Base-by-base conservation (phyloP, 1,140 invertebrate genomes). In the Halictus rubicundus region DNA sequence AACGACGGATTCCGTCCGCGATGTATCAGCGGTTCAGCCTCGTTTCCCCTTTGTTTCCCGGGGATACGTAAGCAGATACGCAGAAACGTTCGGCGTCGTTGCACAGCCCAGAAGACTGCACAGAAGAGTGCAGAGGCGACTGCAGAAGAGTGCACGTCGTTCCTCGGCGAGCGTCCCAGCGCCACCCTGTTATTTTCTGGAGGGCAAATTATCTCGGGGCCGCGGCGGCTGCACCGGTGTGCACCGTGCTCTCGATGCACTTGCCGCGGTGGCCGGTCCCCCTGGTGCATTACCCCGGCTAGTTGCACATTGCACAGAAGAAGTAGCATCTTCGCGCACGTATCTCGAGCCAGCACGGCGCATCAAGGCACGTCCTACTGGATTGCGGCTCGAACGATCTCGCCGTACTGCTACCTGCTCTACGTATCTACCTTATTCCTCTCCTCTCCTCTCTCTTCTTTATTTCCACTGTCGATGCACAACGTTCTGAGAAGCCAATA, bases 301-400 rank as follows among this genome's bases (percentile, higher is more conserved):
- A 83, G 88, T 89, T 88, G 89, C 82, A 88, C 88, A 80, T 89
- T 88, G 89, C 82, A 88, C 88, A 80, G 89, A 91, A 93, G 91
- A 92, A 91, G 91, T 92, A 91, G 91, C 89, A 88, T 91, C 87
- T 90, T 91, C 89, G 87, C 88, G 88, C 90, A 91, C 91, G 90
- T 91, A 91, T 90, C 90, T 90, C 87, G 87, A 91, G 76, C 91
- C 89, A 92, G 89, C 90, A 91, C 86, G 90, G 88, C 88, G 86
- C 90, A 92, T 92, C 90, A 92, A 92, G 88, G 89, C 90, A 93
- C 92, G 91, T 92, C 91, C 90, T 92, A 91, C 90, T 88, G 90
- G 88, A 92, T 92, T 90, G 90, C 88, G 88, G 90, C 87, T 89
- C 83, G 75, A 88, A 87, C 85, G 84, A 88, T 89, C 87, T 87